phyloP scores from a whole-genome alignment of 2,797 vertebrate species.

The Lophotriccus pileatus region DNA sequence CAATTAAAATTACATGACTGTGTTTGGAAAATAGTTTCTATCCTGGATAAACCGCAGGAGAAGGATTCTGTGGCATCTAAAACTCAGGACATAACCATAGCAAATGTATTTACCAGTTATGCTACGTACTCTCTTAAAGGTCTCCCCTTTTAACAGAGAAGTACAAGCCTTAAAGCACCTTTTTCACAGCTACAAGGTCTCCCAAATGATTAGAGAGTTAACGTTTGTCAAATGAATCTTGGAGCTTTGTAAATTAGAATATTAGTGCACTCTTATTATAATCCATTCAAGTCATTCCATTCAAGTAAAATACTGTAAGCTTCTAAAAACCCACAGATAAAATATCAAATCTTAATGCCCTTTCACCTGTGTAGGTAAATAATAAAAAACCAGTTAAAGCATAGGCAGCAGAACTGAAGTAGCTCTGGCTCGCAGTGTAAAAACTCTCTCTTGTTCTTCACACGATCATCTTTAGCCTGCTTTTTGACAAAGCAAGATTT shows the following conservation, averaged over 20 bases:
- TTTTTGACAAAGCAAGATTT: neutral
- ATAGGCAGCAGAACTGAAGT: neutral
- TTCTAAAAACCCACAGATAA: neutral
- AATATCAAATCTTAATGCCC: neutral
- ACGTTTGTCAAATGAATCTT: neutral
- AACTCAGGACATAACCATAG: neutral
- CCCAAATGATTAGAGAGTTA: neutral
- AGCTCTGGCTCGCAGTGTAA: neutral
- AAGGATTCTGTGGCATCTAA: neutral
- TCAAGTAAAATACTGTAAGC: neutral
- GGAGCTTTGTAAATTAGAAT: neutral
- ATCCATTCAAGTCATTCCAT: neutral
- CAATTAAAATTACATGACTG: neutral
- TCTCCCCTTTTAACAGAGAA: neutral
- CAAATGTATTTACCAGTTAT: neutral
- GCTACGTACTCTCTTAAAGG: neutral
- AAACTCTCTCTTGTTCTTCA: neutral
- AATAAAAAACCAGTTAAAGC: neutral
- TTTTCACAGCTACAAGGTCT: neutral
- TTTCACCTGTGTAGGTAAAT: neutral
- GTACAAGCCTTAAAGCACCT: neutral
- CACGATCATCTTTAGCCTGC: rapidly evolving
- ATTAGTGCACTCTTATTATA: neutral
- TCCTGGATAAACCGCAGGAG: neutral
- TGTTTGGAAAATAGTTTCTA: neutral